Base-by-base conservation (phyloP, 2,888 invertebrate genomes). In the Chloroclysta siterata region DNA sequence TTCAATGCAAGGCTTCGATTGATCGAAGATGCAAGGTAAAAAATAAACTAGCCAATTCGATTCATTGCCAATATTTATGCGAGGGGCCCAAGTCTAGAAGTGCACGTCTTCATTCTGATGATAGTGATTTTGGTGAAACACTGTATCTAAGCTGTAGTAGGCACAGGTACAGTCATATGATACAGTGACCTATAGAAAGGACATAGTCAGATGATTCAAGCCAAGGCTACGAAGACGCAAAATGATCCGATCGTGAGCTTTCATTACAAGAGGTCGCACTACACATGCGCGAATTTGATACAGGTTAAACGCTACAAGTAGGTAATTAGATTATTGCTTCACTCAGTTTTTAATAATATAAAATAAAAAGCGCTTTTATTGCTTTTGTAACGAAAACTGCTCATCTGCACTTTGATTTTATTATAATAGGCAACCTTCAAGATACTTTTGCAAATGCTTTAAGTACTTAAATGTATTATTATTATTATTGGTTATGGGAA, bases 261-360 rank as follows among this genome's bases (percentile, higher is more conserved):
- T 63, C 63, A 52, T 63, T 55, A 15, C 41, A 69, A 56, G 65
- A 71, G 71, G 71, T 68, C 70, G 54, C 42, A 59, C 13, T 0
- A 44, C 47, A 53, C 64, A 60, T 62, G 63, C 53, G 59, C 60
- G 46, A 47, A 51, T 53, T 14, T 14, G 33, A 59, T 55, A 55
- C 53, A 41, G 29, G 41, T 47, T 60, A 46, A 56, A 55, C 55
- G 22, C 15, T 53, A 33, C 44, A 14, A 41, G 50, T n/a, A n/a
- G n/a, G n/a, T 46, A 55, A 61, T 55, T 50, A 15, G 48, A 50
- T 50, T 41, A 57, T 17, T 41, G 41, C 28, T 29, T 42, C 39
- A 41, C 28, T 14, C 22, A 47, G 17, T 11, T 46, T 17, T 46
- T 17, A 17, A 11, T 11, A 17, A 17, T 11, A 46, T 8, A 46